These are phyloP conservation scores for Rhagophthalmus giganteus DNA, from an alignment of 2,888 invertebrate species.

Conservation along the genomic window DNA sequence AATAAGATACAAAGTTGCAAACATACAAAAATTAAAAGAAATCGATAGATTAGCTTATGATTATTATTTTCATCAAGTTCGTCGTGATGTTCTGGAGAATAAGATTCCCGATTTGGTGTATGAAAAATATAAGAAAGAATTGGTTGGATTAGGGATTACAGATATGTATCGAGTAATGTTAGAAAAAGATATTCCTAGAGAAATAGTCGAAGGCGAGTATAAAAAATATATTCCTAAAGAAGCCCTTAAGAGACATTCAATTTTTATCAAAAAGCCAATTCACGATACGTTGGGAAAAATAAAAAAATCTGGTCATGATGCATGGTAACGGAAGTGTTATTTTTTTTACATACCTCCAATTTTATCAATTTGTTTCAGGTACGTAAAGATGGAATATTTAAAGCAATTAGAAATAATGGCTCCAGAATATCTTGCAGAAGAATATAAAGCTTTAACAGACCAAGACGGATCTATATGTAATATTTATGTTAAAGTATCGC, in stretches of 20 bases:
- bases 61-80: slow-evolving; percentile 84
- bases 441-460: slow-evolving; percentile 69
- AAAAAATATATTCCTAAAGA: slow-evolving; percentile 83
- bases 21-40: slow-evolving; percentile 63
- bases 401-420: slow-evolving; percentile 78
- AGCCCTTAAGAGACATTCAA: slow-evolving; percentile 72
- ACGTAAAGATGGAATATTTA: slow-evolving; percentile 79
- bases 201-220: slow-evolving; percentile 74
- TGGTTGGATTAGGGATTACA: slow-evolving; percentile 81
- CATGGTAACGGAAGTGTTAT: slow-evolving; percentile 56
- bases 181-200: slow-evolving; percentile 70
- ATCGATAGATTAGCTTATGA: slow-evolving; percentile 78
- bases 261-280: slow-evolving; percentile 77
- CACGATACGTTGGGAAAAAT: slow-evolving; percentile 65
- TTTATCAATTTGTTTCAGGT: slow-evolving; percentile 50
- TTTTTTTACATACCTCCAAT: neutral
- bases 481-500: slow-evolving; percentile 65
- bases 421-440: slow-evolving; percentile 79
- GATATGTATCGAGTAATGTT: slow-evolving; percentile 85
- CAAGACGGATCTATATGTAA: slow-evolving; percentile 71
- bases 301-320: slow-evolving; percentile 63
- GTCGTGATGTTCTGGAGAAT: slow-evolving; percentile 78
- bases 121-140: slow-evolving; percentile 74
- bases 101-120: slow-evolving; percentile 79
- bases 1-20: slow-evolving; percentile 76